These are phyloP conservation scores for Smithornis capensis DNA, from an alignment of 2,113 vertebrate genomes.

Conservation along the genomic window DNA sequence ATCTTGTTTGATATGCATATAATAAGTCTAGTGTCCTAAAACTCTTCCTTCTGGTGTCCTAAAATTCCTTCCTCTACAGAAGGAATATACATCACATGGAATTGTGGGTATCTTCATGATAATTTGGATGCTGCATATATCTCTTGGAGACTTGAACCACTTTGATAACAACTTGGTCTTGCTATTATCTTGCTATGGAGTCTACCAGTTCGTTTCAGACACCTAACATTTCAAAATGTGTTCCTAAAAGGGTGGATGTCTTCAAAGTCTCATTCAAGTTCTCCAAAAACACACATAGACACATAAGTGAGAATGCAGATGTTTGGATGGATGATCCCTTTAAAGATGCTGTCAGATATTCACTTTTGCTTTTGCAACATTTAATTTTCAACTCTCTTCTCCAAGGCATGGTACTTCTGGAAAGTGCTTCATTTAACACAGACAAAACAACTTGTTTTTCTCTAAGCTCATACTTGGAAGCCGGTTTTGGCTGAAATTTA, in stretches of 20 bases:
- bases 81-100: background rate
- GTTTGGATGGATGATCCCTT: background rate
- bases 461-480: constrained; percentile 34
- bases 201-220: background rate
- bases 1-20: background rate
- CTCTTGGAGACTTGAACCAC: background rate
- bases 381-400: background rate
- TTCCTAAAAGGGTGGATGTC: background rate
- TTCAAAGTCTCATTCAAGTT: background rate
- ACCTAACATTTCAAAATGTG: background rate
- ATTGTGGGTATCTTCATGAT: background rate
- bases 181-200: background rate
- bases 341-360: background rate
- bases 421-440: background rate
- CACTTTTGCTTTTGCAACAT: background rate
- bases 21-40: background rate
- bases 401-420: background rate
- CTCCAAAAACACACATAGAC: background rate
- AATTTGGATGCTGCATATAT: background rate
- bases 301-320: background rate
- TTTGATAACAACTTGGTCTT: background rate
- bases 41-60: too few species aligned
- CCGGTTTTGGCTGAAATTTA: background rate
- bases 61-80: too few species aligned
- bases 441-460: constrained; percentile 45